phyloP scores from a whole-genome alignment of 2,888 invertebrate species.

The Drosophila trichaetosa region DNA sequence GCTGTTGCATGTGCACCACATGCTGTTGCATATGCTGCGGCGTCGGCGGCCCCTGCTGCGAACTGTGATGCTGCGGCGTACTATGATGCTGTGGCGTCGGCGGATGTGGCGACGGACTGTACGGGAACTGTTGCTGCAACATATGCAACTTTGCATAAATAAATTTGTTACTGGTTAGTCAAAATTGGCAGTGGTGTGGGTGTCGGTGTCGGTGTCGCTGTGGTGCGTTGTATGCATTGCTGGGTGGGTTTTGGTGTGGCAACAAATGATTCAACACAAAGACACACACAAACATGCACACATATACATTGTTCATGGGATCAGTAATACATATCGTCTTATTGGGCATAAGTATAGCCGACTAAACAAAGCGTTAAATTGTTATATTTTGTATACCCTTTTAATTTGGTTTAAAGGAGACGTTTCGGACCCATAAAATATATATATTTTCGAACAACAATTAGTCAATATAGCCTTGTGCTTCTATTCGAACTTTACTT shows the following conservation, averaged over 20 bases:
- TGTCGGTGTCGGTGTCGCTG: neutral
- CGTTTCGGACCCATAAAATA: neutral
- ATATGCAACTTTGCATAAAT: conserved; percentile 84
- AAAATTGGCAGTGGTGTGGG: conserved; percentile 57
- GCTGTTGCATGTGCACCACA: conserved; percentile 83
- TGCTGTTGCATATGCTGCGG: conserved; percentile 84
- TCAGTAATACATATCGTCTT: neutral
- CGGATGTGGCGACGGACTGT: conserved; percentile 84
- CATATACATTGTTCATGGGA: neutral
- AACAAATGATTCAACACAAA: neutral
- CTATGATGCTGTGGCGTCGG: conserved; percentile 81
- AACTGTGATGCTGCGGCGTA: conserved; percentile 81
- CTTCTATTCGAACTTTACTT: neutral
- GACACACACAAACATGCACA: neutral
- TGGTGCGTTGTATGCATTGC: neutral
- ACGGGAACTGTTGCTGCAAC: conserved; percentile 85
- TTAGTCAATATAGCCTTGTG: neutral
- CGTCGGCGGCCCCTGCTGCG: conserved; percentile 79
- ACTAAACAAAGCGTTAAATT: neutral
- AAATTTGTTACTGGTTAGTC: conserved; percentile 70
- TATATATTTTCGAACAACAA: neutral
- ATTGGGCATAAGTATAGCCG: neutral
- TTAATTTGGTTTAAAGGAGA: neutral
- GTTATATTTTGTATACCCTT: too few species aligned
- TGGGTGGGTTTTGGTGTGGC: neutral